Evolutionary conservation across 2,888 invertebrate species (phyloP).

Genomic region (Pyrrhia umbra): DNA sequence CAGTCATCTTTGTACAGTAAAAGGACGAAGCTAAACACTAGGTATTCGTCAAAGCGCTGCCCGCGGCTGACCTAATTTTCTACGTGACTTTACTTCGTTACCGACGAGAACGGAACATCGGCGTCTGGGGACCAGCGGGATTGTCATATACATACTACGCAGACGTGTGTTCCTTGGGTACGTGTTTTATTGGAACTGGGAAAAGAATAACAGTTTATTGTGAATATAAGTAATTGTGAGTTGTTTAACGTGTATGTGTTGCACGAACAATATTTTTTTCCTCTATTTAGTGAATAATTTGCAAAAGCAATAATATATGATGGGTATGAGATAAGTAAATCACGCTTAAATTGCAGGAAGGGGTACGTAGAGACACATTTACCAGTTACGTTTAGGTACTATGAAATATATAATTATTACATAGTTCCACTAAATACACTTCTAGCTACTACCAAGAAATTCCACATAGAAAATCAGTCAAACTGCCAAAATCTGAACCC

Average conservation of each 20-base stretch:
- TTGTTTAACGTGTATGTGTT: not conserved
- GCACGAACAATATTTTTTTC: not conserved
- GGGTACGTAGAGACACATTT: no score
- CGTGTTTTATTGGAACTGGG: slow-evolving; percentile 30
- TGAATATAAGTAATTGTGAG: not conserved
- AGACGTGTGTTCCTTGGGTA: not conserved
- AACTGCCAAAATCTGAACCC: no score
- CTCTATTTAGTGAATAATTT: no score
- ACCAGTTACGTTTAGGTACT: no score
- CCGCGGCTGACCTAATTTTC: slow-evolving; percentile 59
- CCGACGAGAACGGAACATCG: slow-evolving; percentile 35
- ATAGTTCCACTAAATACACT: no score
- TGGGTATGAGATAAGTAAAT: no score
- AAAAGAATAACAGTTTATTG: slow-evolving; percentile 21
- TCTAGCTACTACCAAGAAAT: no score
- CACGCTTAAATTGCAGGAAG: no score
- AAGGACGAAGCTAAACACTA: slow-evolving; percentile 40
- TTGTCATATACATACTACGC: slow-evolving; percentile 47
- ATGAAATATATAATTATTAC: no score
- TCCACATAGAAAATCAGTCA: no score
- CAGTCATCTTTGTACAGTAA: not conserved
- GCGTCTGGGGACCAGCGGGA: slow-evolving; percentile 52
- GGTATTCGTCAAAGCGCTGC: slow-evolving; percentile 49
- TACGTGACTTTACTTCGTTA: slow-evolving; percentile 61
- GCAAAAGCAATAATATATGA: no score